Percentiles rank a stretch among this genome's conserved stretches.
Evolutionary conservation across 2,113 vertebrate genomes (phyloP).

Genomic region (Elephantulus edwardii): DNA sequence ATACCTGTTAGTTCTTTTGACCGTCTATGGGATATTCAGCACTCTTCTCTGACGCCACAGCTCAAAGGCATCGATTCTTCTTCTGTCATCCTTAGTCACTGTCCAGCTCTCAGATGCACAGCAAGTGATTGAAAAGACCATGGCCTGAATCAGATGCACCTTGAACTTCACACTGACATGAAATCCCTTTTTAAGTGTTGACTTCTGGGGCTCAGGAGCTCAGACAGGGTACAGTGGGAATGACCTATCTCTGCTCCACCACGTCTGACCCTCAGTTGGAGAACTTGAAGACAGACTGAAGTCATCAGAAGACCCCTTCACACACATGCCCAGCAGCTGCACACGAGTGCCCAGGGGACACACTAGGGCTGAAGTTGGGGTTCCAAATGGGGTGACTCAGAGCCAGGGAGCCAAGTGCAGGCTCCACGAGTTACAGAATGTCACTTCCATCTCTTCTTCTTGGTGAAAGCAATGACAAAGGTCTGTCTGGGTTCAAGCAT

Average conservation of each 20-base stretch:
- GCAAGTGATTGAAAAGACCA: too few relatives aligned
- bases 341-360: neutral
- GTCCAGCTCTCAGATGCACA: too few relatives aligned
- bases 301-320: fast-evolving
- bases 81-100: too few relatives aligned
- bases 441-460: neutral
- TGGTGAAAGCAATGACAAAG: neutral
- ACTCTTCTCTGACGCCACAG: too few relatives aligned
- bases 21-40: too few relatives aligned
- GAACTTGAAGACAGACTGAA: neutral
- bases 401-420: neutral
- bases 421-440: fast-evolving
- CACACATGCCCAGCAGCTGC: fast-evolving
- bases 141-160: too few relatives aligned
- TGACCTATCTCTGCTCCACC: neutral
- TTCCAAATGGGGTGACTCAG: neutral
- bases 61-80: too few relatives aligned
- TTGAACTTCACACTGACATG: too few relatives aligned
- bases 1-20: too few relatives aligned
- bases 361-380: neutral
- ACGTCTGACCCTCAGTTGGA: neutral
- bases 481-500: neutral
- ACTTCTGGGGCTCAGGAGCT: neutral
- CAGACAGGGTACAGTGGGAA: too few relatives aligned
- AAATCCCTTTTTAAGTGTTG: neutral